Percentiles rank a stretch among this genome's conserved stretches.
phyloP scores from a whole-genome alignment of 2,888 invertebrate species.

The Netelia virgata region DNA sequence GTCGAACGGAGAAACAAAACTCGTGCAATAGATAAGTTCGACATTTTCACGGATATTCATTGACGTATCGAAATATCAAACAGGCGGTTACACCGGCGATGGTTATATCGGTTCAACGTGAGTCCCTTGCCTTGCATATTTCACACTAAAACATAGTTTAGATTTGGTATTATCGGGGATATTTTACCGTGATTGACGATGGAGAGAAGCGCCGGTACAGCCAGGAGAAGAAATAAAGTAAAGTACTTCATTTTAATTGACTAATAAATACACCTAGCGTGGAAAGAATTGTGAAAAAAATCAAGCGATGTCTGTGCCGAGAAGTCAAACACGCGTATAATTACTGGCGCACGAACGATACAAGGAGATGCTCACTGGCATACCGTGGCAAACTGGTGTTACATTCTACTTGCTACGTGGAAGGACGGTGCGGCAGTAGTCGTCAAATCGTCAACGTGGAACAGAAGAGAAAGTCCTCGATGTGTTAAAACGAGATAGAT shows the following conservation, averaged over 20 bases:
- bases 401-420: slow-evolving; percentile 79
- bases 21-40: not conserved
- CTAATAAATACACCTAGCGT: slow-evolving; percentile 38
- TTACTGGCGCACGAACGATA: slow-evolving; percentile 63
- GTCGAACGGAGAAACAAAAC: not conserved
- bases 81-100: not conserved
- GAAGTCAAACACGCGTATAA: slow-evolving; percentile 61
- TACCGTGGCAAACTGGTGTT: slow-evolving; percentile 74
- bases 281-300: slow-evolving; percentile 35
- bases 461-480: slow-evolving; percentile 66
- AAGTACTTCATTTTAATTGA: slow-evolving; percentile 88
- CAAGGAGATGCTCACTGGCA: slow-evolving; percentile 63
- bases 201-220: slow-evolving; percentile 90
- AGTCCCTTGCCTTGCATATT: slow-evolving; percentile 25
- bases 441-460: slow-evolving; percentile 80
- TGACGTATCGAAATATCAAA: slow-evolving; percentile 6
- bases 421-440: slow-evolving; percentile 76
- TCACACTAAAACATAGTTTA: slow-evolving; percentile 29
- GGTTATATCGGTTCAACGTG: not conserved
- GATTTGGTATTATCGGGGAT: slow-evolving; percentile 65
- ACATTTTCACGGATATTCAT: slow-evolving; percentile 23
- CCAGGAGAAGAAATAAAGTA: slow-evolving; percentile 88
- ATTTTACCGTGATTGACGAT: slow-evolving; percentile 90
- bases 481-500: slow-evolving; percentile 37
- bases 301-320: slow-evolving; percentile 15